Percentiles rank a stretch among this genome's conserved stretches.
Evolutionary conservation across 2,888 invertebrate species (phyloP).

Genomic region (Daptonema setosum): DNA sequence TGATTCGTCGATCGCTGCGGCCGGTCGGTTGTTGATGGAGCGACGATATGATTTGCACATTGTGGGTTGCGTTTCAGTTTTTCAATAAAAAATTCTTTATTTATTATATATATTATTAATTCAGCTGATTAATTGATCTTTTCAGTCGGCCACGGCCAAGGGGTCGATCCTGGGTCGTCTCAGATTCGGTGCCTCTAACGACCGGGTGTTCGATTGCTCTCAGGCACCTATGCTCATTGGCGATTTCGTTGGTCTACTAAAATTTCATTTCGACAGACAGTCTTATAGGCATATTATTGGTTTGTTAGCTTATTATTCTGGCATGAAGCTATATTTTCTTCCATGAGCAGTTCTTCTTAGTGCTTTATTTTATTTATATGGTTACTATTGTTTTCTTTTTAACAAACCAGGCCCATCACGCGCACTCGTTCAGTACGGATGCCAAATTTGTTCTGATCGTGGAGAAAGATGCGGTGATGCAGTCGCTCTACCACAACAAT

Average conservation of each 20-base stretch:
- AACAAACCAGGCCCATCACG: neutral
- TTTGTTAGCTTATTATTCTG: too few species aligned
- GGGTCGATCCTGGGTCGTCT: conserved; percentile 59
- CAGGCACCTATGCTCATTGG: too few species aligned
- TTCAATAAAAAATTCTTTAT: neutral
- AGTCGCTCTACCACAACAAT: conserved; percentile 54
- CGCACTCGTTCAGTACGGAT: conserved; percentile 11
- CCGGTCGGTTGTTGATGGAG: conserved; percentile 13
- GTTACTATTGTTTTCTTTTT: neutral
- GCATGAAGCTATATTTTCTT: too few species aligned
- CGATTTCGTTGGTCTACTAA: too few species aligned
- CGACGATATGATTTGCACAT: conserved; percentile 12
- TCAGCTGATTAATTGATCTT: neutral
- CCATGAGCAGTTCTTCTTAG: too few species aligned
- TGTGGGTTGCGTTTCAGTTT: conserved; percentile 7
- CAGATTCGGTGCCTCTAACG: too few species aligned
- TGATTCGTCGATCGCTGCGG: conserved; percentile 12
- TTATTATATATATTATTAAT: too few species aligned
- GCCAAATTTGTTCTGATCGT: conserved; percentile 62
- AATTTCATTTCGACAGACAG: too few species aligned
- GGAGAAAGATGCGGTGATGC: conserved; percentile 79
- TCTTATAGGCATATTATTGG: too few species aligned
- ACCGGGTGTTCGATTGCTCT: too few species aligned
- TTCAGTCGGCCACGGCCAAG: conserved; percentile 45
- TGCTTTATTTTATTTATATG: neutral